Evolutionary conservation across 2,113 vertebrate species (phyloP).

Genomic region (Platichthys flesus): DNA sequence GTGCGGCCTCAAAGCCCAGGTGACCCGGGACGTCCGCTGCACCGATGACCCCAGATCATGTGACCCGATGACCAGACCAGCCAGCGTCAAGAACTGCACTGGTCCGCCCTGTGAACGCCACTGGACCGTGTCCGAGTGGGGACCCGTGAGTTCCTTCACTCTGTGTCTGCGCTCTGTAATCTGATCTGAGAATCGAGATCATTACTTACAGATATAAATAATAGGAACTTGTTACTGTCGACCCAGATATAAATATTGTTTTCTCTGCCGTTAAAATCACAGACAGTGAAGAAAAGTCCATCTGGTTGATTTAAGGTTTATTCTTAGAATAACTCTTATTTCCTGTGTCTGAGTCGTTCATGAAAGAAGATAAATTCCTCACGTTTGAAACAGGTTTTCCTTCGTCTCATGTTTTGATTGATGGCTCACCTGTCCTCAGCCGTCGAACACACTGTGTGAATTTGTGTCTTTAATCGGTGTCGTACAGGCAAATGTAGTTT

Average conservation of each 20-base stretch:
- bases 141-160: constrained; percentile 86
- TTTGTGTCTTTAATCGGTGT: constrained; percentile 17
- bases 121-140: constrained; percentile 97
- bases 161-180: not conserved
- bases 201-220: no score
- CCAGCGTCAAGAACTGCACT: constrained; percentile 90
- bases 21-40: constrained; percentile 93
- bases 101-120: constrained; percentile 94
- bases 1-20: constrained; percentile 88
- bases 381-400: not conserved
- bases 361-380: not conserved
- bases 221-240: no score
- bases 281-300: constrained; percentile 7
- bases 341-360: constrained; percentile 1
- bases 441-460: constrained; percentile 5
- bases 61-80: constrained; percentile 84
- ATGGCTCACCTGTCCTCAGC: not conserved
- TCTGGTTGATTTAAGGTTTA: not conserved
- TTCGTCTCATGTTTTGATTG: not conserved
- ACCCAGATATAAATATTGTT: not conserved
- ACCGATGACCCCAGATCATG: constrained; percentile 91
- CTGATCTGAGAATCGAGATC: not conserved
- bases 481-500: constrained; percentile 8
- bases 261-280: no score
- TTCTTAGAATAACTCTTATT: not conserved